Evolutionary conservation across 2,888 invertebrate species (phyloP).

Genomic region (Tetanocera ferruginea): DNA sequence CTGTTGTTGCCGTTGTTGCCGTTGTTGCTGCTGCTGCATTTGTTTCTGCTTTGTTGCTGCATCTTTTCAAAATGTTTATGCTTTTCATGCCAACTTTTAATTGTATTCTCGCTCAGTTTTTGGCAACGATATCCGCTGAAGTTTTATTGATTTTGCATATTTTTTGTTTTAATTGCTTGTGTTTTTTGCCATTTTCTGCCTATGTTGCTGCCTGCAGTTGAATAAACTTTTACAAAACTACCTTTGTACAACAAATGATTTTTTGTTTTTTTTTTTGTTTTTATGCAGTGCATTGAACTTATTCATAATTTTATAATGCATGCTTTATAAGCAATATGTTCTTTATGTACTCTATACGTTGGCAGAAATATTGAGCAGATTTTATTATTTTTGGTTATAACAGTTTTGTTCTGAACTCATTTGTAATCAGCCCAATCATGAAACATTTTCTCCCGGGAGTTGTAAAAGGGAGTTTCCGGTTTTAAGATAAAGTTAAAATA

Average conservation of each 20-base stretch:
- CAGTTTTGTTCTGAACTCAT: too few relatives aligned
- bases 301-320: background rate
- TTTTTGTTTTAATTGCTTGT: background rate
- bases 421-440: too few relatives aligned
- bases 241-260: background rate
- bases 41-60: background rate
- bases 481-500: too few relatives aligned
- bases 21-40: background rate
- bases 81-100: background rate
- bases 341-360: too few relatives aligned
- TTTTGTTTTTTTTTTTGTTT: conserved; percentile 14
- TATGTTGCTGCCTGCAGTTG: conserved; percentile 22
- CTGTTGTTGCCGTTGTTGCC: background rate
- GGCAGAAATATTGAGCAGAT: background rate
- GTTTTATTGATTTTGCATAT: background rate
- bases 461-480: too few relatives aligned
- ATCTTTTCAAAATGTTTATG: background rate
- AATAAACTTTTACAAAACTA: conserved; percentile 27
- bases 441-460: too few relatives aligned
- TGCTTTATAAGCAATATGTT: background rate
- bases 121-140: background rate
- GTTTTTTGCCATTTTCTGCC: background rate
- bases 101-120: background rate
- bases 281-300: background rate
- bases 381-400: too few relatives aligned